These are phyloP conservation scores for Dicyrtomina minuta DNA, from an alignment of 2,888 invertebrate species.

Conservation along the genomic window DNA sequence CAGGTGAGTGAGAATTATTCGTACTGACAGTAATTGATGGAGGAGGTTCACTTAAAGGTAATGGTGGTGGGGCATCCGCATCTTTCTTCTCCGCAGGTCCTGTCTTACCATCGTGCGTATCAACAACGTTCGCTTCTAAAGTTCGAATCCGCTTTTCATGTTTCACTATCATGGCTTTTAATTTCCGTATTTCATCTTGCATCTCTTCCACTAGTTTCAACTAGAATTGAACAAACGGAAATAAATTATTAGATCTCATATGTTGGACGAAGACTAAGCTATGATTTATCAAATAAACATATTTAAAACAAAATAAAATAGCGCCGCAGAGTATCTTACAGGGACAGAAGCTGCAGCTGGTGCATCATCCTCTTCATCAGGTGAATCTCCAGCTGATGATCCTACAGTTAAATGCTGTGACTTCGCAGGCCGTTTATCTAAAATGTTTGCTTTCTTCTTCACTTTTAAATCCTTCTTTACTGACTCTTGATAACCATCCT, in stretches of 20 bases:
- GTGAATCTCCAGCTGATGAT: constrained; percentile 39
- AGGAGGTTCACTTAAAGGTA: constrained; percentile 47
- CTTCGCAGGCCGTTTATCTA: constrained; percentile 66
- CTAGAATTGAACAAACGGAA: constrained; percentile 32
- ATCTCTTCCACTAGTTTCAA: constrained; percentile 68
- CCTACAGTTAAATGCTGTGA: constrained; percentile 37
- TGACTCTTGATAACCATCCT: constrained; percentile 63
- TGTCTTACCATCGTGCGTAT: constrained; percentile 20
- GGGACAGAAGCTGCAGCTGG: constrained; percentile 31
- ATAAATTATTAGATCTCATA: not conserved
- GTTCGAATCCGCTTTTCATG: constrained; percentile 85
- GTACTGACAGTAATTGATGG: constrained; percentile 50
- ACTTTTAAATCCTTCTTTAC: constrained; percentile 69
- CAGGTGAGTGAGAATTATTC: constrained; percentile 45
- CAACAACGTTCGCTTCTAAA: constrained; percentile 63
- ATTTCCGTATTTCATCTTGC: constrained; percentile 83
- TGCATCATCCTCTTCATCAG: constrained; percentile 48
- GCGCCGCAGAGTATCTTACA: too few relatives aligned
- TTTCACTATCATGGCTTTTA: constrained; percentile 91
- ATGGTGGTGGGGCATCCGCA: constrained; percentile 34
- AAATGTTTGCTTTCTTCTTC: constrained; percentile 75
- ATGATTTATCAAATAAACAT: not conserved
- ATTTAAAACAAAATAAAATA: not conserved
- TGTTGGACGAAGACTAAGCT: not conserved
- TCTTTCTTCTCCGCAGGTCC: constrained; percentile 8